Conservation (phyloP, 2,113 vertebrate species). For the Forbesichthys papilliferus region DNA sequence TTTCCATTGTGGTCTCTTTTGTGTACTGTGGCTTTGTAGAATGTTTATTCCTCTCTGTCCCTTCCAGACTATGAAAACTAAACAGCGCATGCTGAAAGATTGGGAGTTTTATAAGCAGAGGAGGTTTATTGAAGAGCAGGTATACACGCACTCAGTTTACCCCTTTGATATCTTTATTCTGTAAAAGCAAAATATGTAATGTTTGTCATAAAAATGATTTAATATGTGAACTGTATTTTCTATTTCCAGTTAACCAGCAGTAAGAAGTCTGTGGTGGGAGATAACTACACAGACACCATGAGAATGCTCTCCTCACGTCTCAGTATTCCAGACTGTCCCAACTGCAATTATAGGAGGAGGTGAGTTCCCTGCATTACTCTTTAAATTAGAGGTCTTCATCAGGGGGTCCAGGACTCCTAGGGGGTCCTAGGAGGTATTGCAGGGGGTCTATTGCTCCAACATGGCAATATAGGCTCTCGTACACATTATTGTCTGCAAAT, state of each 20-base stretch:
- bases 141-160: slow-evolving; percentile 44
- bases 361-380: slow-evolving; percentile 59
- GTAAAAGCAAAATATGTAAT: no score
- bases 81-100: slow-evolving; percentile 90
- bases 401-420: no score
- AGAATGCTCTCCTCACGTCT: slow-evolving; percentile 92
- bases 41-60: slow-evolving; percentile 8
- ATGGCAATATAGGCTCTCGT: no score
- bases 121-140: slow-evolving; percentile 93
- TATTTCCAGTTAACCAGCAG: slow-evolving; percentile 81
- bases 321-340: slow-evolving; percentile 95
- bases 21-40: background rate
- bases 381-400: no score
- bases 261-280: slow-evolving; percentile 85
- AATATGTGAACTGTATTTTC: slow-evolving; percentile 12
- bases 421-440: no score
- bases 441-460: no score
- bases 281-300: slow-evolving; percentile 95
- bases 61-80: slow-evolving; percentile 87
- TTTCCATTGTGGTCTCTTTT: background rate
- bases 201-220: background rate
- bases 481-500: no score
- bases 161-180: no score
- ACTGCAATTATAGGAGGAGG: slow-evolving; percentile 95
- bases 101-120: slow-evolving; percentile 96